phyloP scores from a whole-genome alignment of 2,113 vertebrate genomes.

The Anguilla japonica region DNA sequence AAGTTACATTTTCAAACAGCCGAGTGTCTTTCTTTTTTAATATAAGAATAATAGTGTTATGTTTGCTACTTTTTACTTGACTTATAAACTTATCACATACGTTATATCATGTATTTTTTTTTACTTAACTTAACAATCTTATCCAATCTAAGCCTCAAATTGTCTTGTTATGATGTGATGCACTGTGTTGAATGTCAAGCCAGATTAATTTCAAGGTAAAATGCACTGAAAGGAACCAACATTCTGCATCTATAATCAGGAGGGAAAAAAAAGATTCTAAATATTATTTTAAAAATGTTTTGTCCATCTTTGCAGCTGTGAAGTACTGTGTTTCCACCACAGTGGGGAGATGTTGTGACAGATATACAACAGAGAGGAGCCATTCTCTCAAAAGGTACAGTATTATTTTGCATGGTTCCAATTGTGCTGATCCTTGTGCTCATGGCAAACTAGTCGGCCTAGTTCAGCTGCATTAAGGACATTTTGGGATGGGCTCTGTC shows the following conservation, averaged over 20 bases:
- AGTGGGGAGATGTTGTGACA: not conserved
- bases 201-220: not conserved
- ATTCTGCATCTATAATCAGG: not conserved
- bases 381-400: not conserved
- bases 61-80: no score
- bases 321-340: not conserved
- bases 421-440: not conserved
- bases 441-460: not conserved
- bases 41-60: no score
- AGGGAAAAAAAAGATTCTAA: not conserved
- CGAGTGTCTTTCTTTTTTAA: no score
- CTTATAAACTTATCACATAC: no score
- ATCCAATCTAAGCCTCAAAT: not conserved
- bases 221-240: not conserved
- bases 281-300: not conserved
- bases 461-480: not conserved
- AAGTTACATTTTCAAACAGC: no score
- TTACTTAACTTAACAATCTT: no score
- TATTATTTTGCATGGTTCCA: not conserved
- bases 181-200: not conserved
- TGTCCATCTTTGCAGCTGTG: not conserved
- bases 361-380: not conserved
- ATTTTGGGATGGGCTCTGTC: not conserved
- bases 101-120: no score
- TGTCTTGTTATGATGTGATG: not conserved